These are phyloP conservation scores for Lochmaea capreae DNA, from an alignment of 2,888 invertebrate species.

Conservation along the genomic window DNA sequence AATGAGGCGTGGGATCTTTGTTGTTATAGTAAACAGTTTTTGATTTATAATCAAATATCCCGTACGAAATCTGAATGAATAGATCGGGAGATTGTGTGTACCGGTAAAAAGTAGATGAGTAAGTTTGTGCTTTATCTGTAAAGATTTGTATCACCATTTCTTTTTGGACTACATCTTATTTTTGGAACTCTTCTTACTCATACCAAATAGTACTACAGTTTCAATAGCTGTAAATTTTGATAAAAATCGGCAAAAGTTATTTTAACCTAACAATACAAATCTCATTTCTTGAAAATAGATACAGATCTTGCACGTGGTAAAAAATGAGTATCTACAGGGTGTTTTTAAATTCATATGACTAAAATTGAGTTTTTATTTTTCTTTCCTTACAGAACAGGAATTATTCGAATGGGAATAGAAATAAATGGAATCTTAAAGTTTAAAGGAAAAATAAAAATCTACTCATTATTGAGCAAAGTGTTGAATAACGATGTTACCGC, in stretches of 20 bases:
- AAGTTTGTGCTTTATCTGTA: not conserved
- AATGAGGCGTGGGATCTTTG: not conserved
- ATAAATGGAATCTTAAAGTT: too few relatives aligned
- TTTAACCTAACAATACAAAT: not conserved
- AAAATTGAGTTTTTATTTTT: too few relatives aligned
- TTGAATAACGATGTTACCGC: not conserved
- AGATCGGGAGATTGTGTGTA: not conserved
- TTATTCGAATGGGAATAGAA: too few relatives aligned
- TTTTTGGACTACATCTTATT: too few relatives aligned
- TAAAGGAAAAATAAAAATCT: too few relatives aligned
- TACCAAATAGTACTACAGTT: not conserved
- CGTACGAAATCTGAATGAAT: not conserved
- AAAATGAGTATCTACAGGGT: not conserved
- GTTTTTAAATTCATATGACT: too few relatives aligned
- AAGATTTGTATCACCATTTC: too few relatives aligned
- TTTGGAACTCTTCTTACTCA: too few relatives aligned
- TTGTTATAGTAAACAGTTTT: not conserved
- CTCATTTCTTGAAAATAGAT: conserved; percentile 7
- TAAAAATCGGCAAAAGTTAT: not conserved
- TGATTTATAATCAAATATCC: not conserved
- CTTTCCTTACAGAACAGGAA: too few relatives aligned
- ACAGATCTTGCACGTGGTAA: not conserved
- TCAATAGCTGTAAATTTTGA: not conserved
- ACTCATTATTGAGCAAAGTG: too few relatives aligned
- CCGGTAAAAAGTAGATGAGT: not conserved